Evolutionary conservation across 2,113 vertebrate genomes (phyloP).

Genomic region (Petromus typicus): DNA sequence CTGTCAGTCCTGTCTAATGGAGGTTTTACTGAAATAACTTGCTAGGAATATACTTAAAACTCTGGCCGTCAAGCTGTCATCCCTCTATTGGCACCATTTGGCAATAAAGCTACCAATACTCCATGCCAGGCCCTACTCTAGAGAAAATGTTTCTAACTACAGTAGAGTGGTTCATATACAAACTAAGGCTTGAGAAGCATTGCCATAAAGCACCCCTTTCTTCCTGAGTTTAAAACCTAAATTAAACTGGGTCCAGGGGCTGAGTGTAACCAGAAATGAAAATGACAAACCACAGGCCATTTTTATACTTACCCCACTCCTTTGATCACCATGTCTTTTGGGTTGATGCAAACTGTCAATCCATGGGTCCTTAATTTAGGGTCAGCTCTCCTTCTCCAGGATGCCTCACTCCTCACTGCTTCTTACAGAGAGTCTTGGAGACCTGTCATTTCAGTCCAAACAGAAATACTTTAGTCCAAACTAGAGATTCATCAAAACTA

Average conservation of each 20-base stretch:
- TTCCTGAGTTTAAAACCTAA: not conserved
- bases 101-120: not conserved
- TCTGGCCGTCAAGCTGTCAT: not conserved
- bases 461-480: not conserved
- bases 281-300: not conserved
- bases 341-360: not conserved
- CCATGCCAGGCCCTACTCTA: not conserved
- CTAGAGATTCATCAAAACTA: not conserved
- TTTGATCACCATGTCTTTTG: not conserved
- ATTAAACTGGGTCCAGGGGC: not conserved
- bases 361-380: not conserved
- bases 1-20: not conserved
- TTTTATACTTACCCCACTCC: not conserved
- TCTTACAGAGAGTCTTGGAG: not conserved
- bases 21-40: not conserved
- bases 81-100: not conserved
- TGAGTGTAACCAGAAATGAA: slow-evolving; percentile 13
- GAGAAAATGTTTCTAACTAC: not conserved
- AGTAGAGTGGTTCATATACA: not conserved
- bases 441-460: not conserved
- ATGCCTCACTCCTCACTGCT: not conserved
- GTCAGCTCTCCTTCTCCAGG: not conserved
- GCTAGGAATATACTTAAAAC: not conserved
- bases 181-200: not conserved
- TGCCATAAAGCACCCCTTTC: not conserved